Evolutionary conservation across 2,797 vertebrate species (phyloP), one percentile per base, ranked within the genome.

Genomic region (Tinamus major): DNA sequence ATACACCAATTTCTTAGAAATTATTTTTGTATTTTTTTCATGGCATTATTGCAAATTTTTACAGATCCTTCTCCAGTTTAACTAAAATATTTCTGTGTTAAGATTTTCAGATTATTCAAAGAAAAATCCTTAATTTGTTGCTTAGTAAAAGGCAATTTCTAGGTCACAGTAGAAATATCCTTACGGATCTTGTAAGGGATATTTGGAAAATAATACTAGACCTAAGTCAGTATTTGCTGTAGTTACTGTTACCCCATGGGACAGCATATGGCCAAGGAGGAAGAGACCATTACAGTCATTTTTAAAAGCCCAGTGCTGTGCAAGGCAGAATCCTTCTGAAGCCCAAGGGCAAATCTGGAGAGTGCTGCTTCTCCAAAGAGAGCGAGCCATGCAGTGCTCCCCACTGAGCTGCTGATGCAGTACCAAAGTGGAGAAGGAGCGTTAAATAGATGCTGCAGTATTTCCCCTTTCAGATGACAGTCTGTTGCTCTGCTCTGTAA

Each of bases 401-500:
- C 67, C 56, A 68, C 48, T 10, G 21, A 56, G 56, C 5, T 87
- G 53, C 56, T 82, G 61, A 55, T 83, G 46, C 78, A 88, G 81
- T 64, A 21, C 19, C 31, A 10, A 70, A 85, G 31, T 79, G n/a
- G 39, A 92, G 81, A 75, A 85, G 74, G 41, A 85, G 37, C 33
- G 2, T 78, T 82, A 49, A 74, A 51, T 39, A 86, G 65, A 75
- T 91, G 87, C 64, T 87, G 92, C 68, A 94, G 87, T 80, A 83
- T 91, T 93, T 70, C 87, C 59, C 48, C 93, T 96, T 95, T 82
- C 94, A 95, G 95, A 94, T 91, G 93, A 92, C 84, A 94, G 91
- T 76, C 92, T 72, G 90, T 96, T 96, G 79, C 91, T 96, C 89
- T 89, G 70, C 35, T 0, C 33, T 70, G 41, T 63, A 69, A 35